Conservation (phyloP, 1,140 invertebrate species). For the Alviniconcha marisindica region DNA sequence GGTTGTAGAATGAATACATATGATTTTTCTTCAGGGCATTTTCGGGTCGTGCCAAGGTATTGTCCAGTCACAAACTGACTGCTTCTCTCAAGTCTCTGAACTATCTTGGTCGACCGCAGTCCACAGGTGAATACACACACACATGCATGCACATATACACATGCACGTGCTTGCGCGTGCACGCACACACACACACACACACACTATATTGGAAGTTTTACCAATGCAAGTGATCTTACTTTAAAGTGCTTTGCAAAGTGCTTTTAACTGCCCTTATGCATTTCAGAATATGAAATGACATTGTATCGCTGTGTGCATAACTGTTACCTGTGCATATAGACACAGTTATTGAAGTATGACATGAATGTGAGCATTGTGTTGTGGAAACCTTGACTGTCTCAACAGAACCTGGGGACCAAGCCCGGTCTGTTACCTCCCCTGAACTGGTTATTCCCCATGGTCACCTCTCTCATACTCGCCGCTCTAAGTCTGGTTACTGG, state of each 20-base stretch:
- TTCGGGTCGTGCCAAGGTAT: conserved; percentile 39
- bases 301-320: too few species aligned
- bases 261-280: background rate
- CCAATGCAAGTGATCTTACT: too few species aligned
- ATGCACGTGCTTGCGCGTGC: too few species aligned
- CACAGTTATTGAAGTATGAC: too few species aligned
- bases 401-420: background rate
- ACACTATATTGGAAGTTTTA: too few species aligned
- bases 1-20: background rate
- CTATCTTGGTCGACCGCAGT: conserved; percentile 59
- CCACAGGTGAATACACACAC: conserved; percentile 50
- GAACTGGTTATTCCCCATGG: background rate
- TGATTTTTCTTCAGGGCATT: conserved; percentile 12
- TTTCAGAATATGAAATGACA: background rate
- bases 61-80: conserved; percentile 60
- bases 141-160: background rate
- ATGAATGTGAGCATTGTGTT: too few species aligned
- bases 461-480: background rate
- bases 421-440: conserved; percentile 11
- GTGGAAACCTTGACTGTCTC: too few species aligned
- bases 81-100: conserved; percentile 62
- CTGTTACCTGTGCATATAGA: too few species aligned
- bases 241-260: too few species aligned
- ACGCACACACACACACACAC: too few species aligned
- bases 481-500: conserved; percentile 24